Evolutionary conservation across 2,888 invertebrate genomes (phyloP), one percentile per base, ranked within the genome.

Genomic region (Dasysyrphus albostriatus): DNA sequence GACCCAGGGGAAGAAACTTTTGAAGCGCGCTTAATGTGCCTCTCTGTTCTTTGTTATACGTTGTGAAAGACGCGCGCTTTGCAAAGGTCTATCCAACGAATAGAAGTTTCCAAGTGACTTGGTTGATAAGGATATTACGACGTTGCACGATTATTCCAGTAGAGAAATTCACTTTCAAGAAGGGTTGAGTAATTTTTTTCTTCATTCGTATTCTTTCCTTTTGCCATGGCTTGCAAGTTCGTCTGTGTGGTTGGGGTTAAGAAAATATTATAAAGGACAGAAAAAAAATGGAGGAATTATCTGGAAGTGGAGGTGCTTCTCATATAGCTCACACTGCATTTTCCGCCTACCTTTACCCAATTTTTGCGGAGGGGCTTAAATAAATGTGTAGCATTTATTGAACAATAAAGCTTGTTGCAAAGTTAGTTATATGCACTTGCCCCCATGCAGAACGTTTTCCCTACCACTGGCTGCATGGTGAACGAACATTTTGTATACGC

Each of bases 51-150:
- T 87, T 87, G 87, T 83, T 77, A n/a, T n/a, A 67, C 59, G 75
- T 84, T 77, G 42, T 63, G 51, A 79, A 83, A 83, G 78, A 79
- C 74, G 87, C 56, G 61, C 74, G 49, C n/a, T 34, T 83, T 80
- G 54, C 54, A 54, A 54, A 83, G 70, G 79, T 83, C 78, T 83
- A 74, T 87, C 78, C 83, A 87, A 44, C 82, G 75, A 87, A 87
- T 87, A 87, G 78, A 87, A 88, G 61, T 88, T 88, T 88, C 83
- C 88, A 80, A 80, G 76, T 88, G 88, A 88, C 88, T 88, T 76
- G 73, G 73, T 83, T 83, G 88, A 88, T 88, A 88, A 88, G 88
- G 88, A 88, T 83, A 88, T 88, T 83, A 88, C 83, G 88, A 88
- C 88, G 80, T 80, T 69, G 83, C 59, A 72, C 88, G 88, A 88